Conservation (phyloP, 2,888 invertebrate species). For the Dynastes tityus region DNA sequence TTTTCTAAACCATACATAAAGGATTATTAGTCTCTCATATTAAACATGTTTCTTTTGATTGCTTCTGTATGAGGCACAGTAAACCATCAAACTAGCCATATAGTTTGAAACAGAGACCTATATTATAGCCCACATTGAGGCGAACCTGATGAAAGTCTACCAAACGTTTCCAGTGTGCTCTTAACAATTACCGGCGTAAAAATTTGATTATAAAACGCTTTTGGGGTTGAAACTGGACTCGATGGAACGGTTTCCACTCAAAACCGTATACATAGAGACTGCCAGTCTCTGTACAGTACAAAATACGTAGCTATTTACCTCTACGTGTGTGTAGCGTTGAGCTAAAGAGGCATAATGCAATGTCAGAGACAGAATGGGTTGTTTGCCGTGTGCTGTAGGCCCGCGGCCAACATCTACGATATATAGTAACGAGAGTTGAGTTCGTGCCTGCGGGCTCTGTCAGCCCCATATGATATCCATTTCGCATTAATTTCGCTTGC, state of each 20-base stretch:
- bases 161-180: neutral
- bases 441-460: slow-evolving; percentile 62
- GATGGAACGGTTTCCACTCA: slow-evolving; percentile 1
- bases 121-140: too few relatives aligned
- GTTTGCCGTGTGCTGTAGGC: slow-evolving; percentile 63
- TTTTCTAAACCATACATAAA: too few relatives aligned
- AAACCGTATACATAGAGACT: neutral
- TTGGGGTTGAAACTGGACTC: slow-evolving; percentile 12
- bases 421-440: slow-evolving; percentile 62
- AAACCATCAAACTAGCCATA: too few relatives aligned
- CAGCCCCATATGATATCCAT: slow-evolving; percentile 64
- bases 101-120: too few relatives aligned
- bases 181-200: slow-evolving; percentile 7
- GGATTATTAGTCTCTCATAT: too few relatives aligned
- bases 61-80: too few relatives aligned
- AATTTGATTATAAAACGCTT: slow-evolving; percentile 12
- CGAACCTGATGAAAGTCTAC: neutral
- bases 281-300: neutral
- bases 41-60: too few relatives aligned
- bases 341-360: slow-evolving; percentile 61
- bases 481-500: slow-evolving; percentile 51
- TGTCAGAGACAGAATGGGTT: slow-evolving; percentile 63
- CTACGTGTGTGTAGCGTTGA: neutral
- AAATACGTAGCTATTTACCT: neutral
- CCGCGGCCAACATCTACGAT: slow-evolving; percentile 63